A percentile compares a stretch with the other conserved stretches of the same genome.
phyloP scores from a whole-genome alignment of 2,888 invertebrate species.

The Synergus umbraculus region DNA sequence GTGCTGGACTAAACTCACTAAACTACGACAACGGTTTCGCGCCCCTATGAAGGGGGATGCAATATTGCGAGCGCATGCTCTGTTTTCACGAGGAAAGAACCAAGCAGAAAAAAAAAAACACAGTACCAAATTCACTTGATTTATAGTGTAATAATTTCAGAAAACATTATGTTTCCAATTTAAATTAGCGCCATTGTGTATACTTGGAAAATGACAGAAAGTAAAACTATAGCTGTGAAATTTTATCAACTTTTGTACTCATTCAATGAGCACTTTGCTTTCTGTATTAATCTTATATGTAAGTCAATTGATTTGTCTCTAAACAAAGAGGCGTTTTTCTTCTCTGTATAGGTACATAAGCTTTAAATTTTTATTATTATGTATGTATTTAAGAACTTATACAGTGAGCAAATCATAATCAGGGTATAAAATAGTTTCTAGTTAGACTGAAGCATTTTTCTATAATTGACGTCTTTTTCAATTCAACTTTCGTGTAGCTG shows the following conservation, averaged over 20 bases:
- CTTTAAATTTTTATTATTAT: no score
- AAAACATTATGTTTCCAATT: neutral
- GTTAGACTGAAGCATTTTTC: neutral
- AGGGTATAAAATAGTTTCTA: neutral
- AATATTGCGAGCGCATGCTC: conserved; percentile 41
- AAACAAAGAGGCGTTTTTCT: no score
- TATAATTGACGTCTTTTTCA: no score
- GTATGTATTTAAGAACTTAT: no score
- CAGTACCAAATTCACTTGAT: neutral
- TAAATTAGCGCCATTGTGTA: neutral
- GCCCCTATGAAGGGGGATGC: conserved; percentile 35
- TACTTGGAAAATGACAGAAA: no score
- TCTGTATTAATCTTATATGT: no score
- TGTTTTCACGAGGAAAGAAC: neutral
- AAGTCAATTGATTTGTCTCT: no score
- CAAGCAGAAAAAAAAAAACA: neutral
- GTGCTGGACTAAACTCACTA: conserved; percentile 46
- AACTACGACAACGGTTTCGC: conserved; percentile 40
- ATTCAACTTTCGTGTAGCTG: neutral
- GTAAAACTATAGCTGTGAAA: no score
- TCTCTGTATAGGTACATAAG: no score
- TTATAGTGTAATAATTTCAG: neutral
- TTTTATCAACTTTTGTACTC: no score
- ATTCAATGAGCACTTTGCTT: no score
- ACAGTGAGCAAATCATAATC: neutral